phyloP scores from a whole-genome alignment of 2,113 vertebrate species.

The Bombycilla garrulus region DNA sequence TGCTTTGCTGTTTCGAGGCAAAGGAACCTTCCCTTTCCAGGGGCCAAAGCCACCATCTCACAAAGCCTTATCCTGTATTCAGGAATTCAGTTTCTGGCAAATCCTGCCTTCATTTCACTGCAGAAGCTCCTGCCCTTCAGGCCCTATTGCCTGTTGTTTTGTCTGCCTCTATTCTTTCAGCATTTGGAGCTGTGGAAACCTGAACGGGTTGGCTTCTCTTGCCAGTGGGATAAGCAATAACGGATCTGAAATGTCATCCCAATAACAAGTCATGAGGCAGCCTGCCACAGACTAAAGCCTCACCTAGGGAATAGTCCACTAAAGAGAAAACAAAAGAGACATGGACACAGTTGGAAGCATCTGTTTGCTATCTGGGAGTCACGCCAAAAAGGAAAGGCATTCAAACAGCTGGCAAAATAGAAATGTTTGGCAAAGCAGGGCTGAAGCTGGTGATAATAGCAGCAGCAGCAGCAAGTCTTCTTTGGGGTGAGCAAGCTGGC shows the following conservation, averaged over 20 bases:
- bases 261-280: slow-evolving; percentile 37
- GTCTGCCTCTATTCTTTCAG: slow-evolving; percentile 5
- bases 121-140: slow-evolving; percentile 26
- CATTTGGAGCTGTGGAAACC: slow-evolving; percentile 1
- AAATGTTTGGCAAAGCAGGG: slow-evolving; percentile 24
- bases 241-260: slow-evolving; percentile 45
- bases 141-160: not conserved
- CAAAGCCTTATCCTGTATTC: not conserved
- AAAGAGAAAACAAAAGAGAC: slow-evolving; percentile 48
- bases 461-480: not conserved
- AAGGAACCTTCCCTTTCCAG: not conserved
- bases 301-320: slow-evolving; percentile 16
- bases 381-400: slow-evolving; percentile 16
- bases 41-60: not conserved
- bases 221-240: slow-evolving; percentile 17
- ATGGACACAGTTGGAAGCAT: slow-evolving; percentile 28
- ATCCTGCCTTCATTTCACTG: not conserved
- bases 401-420: slow-evolving; percentile 45
- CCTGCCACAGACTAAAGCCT: slow-evolving; percentile 15
- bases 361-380: slow-evolving; percentile 18
- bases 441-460: not conserved
- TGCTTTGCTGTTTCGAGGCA: not conserved
- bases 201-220: not conserved
- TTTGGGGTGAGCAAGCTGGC: not conserved
- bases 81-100: not conserved